Conservation (phyloP, 2,888 invertebrate species). For the Rhaphigaster nebulosa region DNA sequence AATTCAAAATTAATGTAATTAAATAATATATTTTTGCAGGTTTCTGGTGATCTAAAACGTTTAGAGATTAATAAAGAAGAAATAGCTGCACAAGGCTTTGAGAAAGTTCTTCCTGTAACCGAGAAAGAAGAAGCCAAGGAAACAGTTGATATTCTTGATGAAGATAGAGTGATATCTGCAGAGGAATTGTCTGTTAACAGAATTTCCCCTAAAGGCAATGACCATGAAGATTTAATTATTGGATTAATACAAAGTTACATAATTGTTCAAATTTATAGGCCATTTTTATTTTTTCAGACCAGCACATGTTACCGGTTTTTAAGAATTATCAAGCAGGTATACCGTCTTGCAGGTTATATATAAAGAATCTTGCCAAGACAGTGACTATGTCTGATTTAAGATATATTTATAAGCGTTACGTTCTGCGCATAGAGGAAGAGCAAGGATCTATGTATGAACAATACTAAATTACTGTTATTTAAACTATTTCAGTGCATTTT, state of each 20-base stretch:
- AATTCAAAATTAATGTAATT: neutral
- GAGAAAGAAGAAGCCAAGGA: slow-evolving; percentile 64
- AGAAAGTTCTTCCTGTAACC: slow-evolving; percentile 66
- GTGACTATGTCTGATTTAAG: slow-evolving; percentile 82
- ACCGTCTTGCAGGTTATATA: slow-evolving; percentile 87
- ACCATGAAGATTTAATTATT: neutral
- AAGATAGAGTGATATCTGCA: slow-evolving; percentile 71
- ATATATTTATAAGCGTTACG: slow-evolving; percentile 81
- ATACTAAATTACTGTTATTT: neutral
- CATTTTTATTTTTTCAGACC: slow-evolving; percentile 70
- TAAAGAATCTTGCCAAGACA: slow-evolving; percentile 90
- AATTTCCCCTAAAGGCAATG: slow-evolving; percentile 75
- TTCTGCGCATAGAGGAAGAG: slow-evolving; percentile 69
- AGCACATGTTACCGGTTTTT: slow-evolving; percentile 82
- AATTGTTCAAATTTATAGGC: neutral
- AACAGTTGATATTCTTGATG: slow-evolving; percentile 65
- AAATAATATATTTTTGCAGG: slow-evolving; percentile 26
- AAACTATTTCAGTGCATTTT: neutral
- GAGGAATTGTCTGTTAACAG: slow-evolving; percentile 79
- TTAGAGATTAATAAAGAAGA: slow-evolving; percentile 61
- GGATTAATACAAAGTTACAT: neutral
- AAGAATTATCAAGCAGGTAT: slow-evolving; percentile 88
- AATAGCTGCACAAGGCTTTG: slow-evolving; percentile 67
- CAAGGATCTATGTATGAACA: slow-evolving; percentile 68
- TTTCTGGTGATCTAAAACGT: slow-evolving; percentile 56